Base-by-base conservation (phyloP, 2,888 invertebrate species). In the Ophioninae sp. region DNA sequence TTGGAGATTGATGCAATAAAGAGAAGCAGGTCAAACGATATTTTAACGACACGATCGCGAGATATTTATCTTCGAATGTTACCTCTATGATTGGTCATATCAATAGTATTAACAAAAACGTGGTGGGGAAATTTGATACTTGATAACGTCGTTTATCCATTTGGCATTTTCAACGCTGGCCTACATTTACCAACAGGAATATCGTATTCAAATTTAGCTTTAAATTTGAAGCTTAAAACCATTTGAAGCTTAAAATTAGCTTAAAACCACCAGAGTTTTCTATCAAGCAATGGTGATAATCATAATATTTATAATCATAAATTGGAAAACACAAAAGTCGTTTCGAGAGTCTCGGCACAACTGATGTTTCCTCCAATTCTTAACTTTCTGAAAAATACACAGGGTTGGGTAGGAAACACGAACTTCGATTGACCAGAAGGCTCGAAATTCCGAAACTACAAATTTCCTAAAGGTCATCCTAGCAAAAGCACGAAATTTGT, bases 181-280 rank as follows among this genome's bases (percentile, higher is more conserved):
- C 6, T 10, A 0, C 17, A 51, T 17, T 51, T 5, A 17, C 17
- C 51, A 17, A 51, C 17, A 51, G 51, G 17, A 17, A 17, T 51
- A 17, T 51, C 51, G 51, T 17, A 17, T 5, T 3, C 6, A 5
- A 51, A 30, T 51, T 0, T 2, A 51, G 30, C 30, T 51, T 9
- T 13, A 44, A 13, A 3, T 44, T 13, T n/a, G n/a, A n/a, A 13
- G 44, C 44, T 13, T 44, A 10, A 44, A 44, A 72, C 59, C 87
- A 90, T n/a, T n/a, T 44, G 1, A 9, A 44, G n/a, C n/a, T 44
- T 9, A 44, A 44, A 13, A 3, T 44, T 13, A 13, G 44, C 44
- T 13, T 44, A 10, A 44, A 44, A 72, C 59, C 87, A 90, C 88
- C 90, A 89, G 81, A 88, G 7, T 86, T 65, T 88, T 88, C n/a